Evolutionary conservation across 2,888 invertebrate genomes (phyloP).

Genomic region (Leptopilina syphax): DNA sequence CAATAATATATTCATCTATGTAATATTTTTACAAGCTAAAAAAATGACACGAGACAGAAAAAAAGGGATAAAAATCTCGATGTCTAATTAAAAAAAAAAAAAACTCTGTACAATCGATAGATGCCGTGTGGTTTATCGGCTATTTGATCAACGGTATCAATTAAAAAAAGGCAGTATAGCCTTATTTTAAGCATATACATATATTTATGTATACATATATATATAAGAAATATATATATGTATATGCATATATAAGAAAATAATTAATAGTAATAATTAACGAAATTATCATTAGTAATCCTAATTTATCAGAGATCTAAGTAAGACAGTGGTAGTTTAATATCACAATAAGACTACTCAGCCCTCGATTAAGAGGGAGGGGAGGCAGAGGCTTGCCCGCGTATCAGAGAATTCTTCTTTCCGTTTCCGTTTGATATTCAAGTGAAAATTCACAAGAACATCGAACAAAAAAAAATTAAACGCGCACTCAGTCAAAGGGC

Average conservation of each 20-base stretch:
- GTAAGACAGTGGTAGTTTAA: constrained; percentile 77
- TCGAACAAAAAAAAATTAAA: constrained; percentile 26
- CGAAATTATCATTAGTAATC: constrained; percentile 69
- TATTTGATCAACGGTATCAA: constrained; percentile 53
- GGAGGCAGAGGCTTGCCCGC: constrained; percentile 43
- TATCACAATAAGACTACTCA: constrained; percentile 77
- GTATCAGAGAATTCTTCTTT: constrained; percentile 47
- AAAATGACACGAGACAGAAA: constrained; percentile 25
- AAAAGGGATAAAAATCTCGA: constrained; percentile 25
- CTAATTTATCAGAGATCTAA: constrained; percentile 76
- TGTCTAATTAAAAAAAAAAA: constrained; percentile 37
- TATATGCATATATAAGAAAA: constrained; percentile 55
- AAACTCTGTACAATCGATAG: constrained; percentile 42
- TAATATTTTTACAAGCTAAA: constrained; percentile 19
- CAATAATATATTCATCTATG: constrained; percentile 12
- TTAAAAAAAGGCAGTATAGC: constrained; percentile 56
- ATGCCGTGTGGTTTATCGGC: constrained; percentile 46
- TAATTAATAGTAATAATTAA: constrained; percentile 63
- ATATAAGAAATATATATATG: constrained; percentile 49
- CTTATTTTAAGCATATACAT: constrained; percentile 53
- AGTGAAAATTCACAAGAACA: neutral
- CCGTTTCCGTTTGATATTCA: neutral
- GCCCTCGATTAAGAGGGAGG: constrained; percentile 68
- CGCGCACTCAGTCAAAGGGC: constrained; percentile 29
- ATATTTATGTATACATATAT: neutral